Base-by-base conservation (phyloP, 2,797 vertebrate genomes). In the Notolepis coatsorum region DNA sequence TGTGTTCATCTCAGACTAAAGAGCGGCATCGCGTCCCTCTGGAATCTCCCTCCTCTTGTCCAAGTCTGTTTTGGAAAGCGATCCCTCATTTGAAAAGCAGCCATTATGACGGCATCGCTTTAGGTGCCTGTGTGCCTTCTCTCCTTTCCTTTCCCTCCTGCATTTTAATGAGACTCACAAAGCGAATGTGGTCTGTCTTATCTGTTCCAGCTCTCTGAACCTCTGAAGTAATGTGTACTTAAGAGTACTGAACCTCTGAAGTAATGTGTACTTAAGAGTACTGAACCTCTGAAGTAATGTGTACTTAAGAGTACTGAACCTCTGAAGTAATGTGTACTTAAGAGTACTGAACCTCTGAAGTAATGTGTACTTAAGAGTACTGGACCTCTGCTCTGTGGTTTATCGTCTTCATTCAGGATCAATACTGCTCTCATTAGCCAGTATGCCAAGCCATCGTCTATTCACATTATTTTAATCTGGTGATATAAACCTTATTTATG, bases 81-180 rank as follows among this genome's bases (percentile, higher is more conserved):
- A 35, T 35, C 9, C 31, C 13, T 13, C 31, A 35, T 25, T n/a
- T 47, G 24, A 15, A 27, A 4, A 27, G 12, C 50, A 53, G 38
- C 23, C 52, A 47, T 52, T n/a, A 48, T 60, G 42, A n/a, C n/a
- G n/a, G n/a, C n/a, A 41, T 39, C 35, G 46, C 33, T 15, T 20
- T 51, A 17, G 27, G 21, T 28, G 18, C 37, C 17, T 38, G 12
- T 3, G 15, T 12, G 17, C 45, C 50, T 57, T 42, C 53, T 25
- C 61, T 54, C 6, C 63, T 49, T 79, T 68, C 46, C 63, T 65
- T 47, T 41, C 73, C n/a, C 30, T 57, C 57, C 61, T 75, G 68
- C 71, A 75, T 71, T 74, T 69, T 75, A 80, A 80, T 76, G 61
- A 78, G 64, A 66, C 58, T 59, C 56, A 57, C 53, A 58, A n/a